Base-by-base conservation (phyloP, 2,113 vertebrate species). In the Mormyrus iriodes region DNA sequence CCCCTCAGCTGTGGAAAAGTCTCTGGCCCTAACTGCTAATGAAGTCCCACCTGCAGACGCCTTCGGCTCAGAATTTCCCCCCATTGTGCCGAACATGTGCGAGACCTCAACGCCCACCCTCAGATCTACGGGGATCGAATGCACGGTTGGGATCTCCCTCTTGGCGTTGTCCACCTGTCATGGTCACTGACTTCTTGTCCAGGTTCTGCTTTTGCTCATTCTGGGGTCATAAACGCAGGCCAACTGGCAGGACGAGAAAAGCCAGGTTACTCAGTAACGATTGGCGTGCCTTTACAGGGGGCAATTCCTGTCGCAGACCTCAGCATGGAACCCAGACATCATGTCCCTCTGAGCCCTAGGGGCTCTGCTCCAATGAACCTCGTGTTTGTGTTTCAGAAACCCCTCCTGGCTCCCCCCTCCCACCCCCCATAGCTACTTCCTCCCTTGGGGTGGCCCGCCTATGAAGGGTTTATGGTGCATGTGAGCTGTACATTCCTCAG, bases 1-100 rank as follows among this genome's bases (percentile, higher is more conserved):
- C 73, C 35, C 73, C 35, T 42, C 73, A 79, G 73, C 73, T n/a
- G 73, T 79, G 73, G 73, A 79, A 79, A 79, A 79, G 35, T 79
- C 73, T 79, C 73, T 0, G 35, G 73, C 73, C 31, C 4, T 42
- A 42, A 17, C 35, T 42, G 35, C 35, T 79, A 42, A 79, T 79
- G n/a, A 42, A 79, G 73, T 79, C 35, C 73, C 73, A 79, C 35
- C 35, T 79, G 73, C 35, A 79, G 73, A 42, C 0, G 73, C 73
- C 73, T 21, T 19, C 5, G 17, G 35, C 73, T 79, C 73, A 42
- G 31, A 79, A 79, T 42, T 79, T 79, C 15, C 73, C 73, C 35
- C 73, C 35, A 42, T 42, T 19, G 69, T 76, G 69, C 69, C 35
- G 69, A 76, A 76, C 35, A 42, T 76, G 69, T 42, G 69, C 35